phyloP scores from a whole-genome alignment of 2,888 invertebrate genomes.

The Toxonevra muliebris region DNA sequence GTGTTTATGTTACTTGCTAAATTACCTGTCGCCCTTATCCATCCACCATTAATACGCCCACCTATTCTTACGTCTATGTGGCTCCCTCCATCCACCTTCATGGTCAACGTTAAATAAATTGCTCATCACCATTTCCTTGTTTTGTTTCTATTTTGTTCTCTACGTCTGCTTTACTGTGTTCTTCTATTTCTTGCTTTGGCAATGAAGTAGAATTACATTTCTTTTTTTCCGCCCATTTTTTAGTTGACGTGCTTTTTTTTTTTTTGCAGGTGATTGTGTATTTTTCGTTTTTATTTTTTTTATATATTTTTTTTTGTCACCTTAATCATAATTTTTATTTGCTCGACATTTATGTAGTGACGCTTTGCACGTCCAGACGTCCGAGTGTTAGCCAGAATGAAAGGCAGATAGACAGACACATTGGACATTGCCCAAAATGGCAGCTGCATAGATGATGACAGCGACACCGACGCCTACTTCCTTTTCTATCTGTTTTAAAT shows the following conservation, averaged over 20 bases:
- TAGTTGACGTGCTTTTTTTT: constrained; percentile 21
- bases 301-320: constrained; percentile 36
- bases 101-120: constrained; percentile 52
- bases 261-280: constrained; percentile 14
- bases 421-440: not conserved
- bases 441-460: not conserved
- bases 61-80: not conserved
- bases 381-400: not conserved
- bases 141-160: constrained; percentile 46
- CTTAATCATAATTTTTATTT: too few species aligned
- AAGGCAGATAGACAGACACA: not conserved
- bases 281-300: constrained; percentile 23
- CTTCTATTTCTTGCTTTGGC: constrained; percentile 13
- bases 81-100: constrained; percentile 31
- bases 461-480: not conserved
- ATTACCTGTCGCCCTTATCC: too few species aligned
- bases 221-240: constrained; percentile 26
- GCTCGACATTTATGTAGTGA: not conserved
- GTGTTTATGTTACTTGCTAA: not conserved
- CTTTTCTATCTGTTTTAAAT: too few species aligned
- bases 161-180: not conserved
- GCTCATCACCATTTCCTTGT: constrained; percentile 52
- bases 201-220: constrained; percentile 1
- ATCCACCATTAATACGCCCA: too few species aligned
- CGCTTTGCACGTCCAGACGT: not conserved